Conservation (phyloP, 2,797 vertebrate genomes). For the Cuniculus paca region DNA sequence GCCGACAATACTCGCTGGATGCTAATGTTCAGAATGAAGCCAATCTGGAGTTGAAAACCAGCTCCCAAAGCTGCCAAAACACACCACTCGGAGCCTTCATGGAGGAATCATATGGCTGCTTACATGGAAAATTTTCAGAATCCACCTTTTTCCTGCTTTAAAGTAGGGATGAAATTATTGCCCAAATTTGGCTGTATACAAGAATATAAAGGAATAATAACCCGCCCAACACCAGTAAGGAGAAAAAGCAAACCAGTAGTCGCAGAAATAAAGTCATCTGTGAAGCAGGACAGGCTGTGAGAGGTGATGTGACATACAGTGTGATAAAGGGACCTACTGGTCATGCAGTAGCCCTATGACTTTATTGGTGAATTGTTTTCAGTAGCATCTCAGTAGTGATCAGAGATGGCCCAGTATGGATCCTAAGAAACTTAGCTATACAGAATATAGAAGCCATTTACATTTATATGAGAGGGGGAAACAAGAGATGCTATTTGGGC, state of each 20-base stretch:
- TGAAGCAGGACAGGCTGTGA: background rate
- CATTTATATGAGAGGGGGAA: background rate
- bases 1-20: background rate
- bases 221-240: background rate
- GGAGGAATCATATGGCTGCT: background rate
- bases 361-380: background rate
- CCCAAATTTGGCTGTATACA: background rate
- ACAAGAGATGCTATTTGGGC: background rate
- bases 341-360: background rate
- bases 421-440: background rate
- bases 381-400: background rate
- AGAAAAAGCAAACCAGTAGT: background rate
- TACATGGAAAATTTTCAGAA: background rate
- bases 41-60: conserved; percentile 20
- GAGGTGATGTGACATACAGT: background rate
- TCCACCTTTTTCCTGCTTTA: background rate
- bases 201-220: background rate
- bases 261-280: background rate
- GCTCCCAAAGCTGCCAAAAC: background rate
- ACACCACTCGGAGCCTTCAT: background rate
- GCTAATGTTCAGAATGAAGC: background rate
- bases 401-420: background rate
- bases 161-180: background rate
- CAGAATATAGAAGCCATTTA: background rate
- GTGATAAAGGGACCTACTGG: background rate